These are phyloP conservation scores for Sprattus sprattus DNA, from an alignment of 2,113 vertebrate species.

Conservation along the genomic window DNA sequence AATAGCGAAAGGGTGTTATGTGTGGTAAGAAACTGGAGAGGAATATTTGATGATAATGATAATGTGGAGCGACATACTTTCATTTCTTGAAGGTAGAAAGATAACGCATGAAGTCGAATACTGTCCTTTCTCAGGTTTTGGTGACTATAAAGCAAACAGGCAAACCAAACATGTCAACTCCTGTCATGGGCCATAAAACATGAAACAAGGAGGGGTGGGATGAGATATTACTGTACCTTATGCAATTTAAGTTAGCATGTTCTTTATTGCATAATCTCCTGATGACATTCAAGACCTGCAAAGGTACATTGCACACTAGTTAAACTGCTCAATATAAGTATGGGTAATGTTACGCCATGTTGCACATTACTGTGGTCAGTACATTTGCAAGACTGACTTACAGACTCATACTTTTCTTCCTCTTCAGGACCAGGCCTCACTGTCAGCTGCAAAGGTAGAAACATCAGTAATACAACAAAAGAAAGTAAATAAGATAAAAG, in stretches of 20 bases:
- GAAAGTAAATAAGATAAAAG: background rate
- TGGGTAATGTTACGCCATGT: background rate
- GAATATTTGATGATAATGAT: background rate
- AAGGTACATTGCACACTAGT: constrained; percentile 8
- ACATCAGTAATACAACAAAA: background rate
- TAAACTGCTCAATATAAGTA: background rate
- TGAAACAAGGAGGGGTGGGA: background rate
- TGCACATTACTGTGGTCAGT: background rate
- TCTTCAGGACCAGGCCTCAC: constrained; percentile 56
- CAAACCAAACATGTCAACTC: constrained; percentile 12
- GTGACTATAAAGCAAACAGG: constrained; percentile 47
- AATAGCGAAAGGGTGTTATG: background rate
- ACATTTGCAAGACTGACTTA: constrained; percentile 42
- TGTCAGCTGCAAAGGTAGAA: constrained; percentile 46
- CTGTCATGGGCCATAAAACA: background rate
- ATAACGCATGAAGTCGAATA: constrained; percentile 60
- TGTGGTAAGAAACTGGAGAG: background rate
- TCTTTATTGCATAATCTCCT: constrained; percentile 67
- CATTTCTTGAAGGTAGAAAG: constrained; percentile 68
- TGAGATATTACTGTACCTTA: constrained; percentile 49
- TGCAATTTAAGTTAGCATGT: constrained; percentile 61
- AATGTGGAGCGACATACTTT: constrained; percentile 49
- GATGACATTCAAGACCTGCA: constrained; percentile 64
- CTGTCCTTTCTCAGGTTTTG: constrained; percentile 57
- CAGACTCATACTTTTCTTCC: constrained; percentile 67